Evolutionary conservation across 2,113 vertebrate species (phyloP).

Genomic region (Scopus umbretta): DNA sequence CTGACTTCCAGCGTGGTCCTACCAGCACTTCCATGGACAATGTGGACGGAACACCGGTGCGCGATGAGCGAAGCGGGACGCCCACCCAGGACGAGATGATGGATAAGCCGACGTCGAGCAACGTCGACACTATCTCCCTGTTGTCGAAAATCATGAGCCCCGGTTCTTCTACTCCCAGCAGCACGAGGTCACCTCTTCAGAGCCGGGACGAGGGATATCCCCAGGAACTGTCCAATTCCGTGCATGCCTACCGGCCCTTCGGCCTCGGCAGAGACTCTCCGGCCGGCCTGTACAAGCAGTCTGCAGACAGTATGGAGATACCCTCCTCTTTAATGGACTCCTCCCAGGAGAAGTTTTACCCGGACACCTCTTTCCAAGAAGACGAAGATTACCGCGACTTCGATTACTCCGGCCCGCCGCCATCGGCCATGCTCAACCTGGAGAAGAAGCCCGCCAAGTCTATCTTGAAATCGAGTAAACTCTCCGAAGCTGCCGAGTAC

Average conservation of each 20-base stretch:
- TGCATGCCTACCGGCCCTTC: constrained; percentile 71
- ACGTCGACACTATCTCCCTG: constrained; percentile 70
- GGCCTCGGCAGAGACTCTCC: constrained; percentile 66
- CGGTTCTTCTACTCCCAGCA: constrained; percentile 78
- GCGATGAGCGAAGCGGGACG: constrained; percentile 90
- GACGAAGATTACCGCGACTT: constrained; percentile 80
- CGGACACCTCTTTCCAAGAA: constrained; percentile 76
- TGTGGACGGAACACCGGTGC: constrained; percentile 89
- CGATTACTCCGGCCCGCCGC: constrained; percentile 71
- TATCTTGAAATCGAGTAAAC: constrained; percentile 71
- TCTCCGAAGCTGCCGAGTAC: constrained; percentile 65
- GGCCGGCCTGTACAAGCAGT: constrained; percentile 59
- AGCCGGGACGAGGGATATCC: constrained; percentile 68
- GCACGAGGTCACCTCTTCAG: constrained; percentile 68
- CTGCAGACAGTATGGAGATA: constrained; percentile 67
- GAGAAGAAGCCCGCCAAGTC: constrained; percentile 78
- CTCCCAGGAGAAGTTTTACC: constrained; percentile 77
- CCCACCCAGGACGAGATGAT: constrained; percentile 98
- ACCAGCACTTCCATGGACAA: constrained; percentile 79
- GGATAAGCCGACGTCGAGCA: constrained; percentile 84
- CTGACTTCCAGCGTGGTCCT: constrained; percentile 75
- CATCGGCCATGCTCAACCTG: constrained; percentile 70
- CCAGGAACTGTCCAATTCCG: constrained; percentile 65
- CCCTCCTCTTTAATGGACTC: constrained; percentile 74
- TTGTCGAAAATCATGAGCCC: constrained; percentile 82